These are phyloP conservation scores for Euphysa ruthae DNA, from an alignment of 30 jellyfish, hydroid and myxozoan genomes.

Conservation along the genomic window DNA sequence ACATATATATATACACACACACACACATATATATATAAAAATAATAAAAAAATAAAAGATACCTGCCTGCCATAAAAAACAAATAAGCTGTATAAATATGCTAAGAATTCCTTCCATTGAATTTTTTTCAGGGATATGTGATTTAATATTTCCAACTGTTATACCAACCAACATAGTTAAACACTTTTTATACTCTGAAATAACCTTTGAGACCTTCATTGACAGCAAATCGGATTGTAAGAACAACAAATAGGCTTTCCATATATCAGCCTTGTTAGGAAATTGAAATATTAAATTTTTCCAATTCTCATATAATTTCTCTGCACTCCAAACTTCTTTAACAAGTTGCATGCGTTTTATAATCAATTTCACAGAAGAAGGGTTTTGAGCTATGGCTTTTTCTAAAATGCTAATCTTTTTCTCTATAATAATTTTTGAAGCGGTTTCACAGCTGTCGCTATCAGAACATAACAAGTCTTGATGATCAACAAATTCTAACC, in stretches of 20 bases:
- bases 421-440: slow-evolving; percentile 43
- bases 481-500: slow-evolving; percentile 55
- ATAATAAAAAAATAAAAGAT: background rate
- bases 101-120: slow-evolving; percentile 13
- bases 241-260: slow-evolving; percentile 49
- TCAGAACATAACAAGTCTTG: slow-evolving; percentile 34
- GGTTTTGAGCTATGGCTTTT: slow-evolving; percentile 53
- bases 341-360: slow-evolving; percentile 43
- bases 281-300: slow-evolving; percentile 24
- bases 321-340: slow-evolving; percentile 40
- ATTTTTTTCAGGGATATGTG: slow-evolving; percentile 42
- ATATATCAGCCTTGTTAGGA: slow-evolving; percentile 45
- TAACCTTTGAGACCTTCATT: slow-evolving; percentile 18
- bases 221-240: slow-evolving; percentile 46
- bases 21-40: background rate
- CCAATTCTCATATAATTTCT: slow-evolving; percentile 39
- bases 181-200: slow-evolving; percentile 37
- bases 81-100: slow-evolving; percentile 39
- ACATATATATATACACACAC: too few species aligned
- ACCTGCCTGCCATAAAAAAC: slow-evolving; percentile 69
- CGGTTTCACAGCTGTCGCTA: background rate
- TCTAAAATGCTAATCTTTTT: slow-evolving; percentile 61
- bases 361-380: slow-evolving; percentile 30
- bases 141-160: slow-evolving; percentile 30
- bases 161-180: slow-evolving; percentile 48